Evolutionary conservation across 2,888 invertebrate genomes (phyloP), one percentile per base, ranked within the genome.

Genomic region (Tholera decimalis): DNA sequence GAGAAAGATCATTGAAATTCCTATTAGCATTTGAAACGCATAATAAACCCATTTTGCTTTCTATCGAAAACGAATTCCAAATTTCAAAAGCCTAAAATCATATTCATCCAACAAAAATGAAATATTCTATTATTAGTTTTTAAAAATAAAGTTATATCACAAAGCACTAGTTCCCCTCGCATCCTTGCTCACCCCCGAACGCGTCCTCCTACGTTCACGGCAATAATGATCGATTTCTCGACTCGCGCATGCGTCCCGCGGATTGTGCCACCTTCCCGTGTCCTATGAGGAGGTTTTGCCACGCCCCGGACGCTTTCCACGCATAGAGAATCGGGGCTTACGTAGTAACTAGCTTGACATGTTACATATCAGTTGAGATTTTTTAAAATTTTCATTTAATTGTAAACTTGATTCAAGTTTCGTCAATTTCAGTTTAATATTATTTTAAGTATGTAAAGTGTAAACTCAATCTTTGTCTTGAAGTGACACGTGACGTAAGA

Each of bases 221-320:
- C 9, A 47, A n/a, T 20, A 33, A n/a, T 54, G 58, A 76, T 76
- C 72, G 58, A 76, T 73, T 43, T 22, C 35, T 18, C 1, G 1
- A 7, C 41, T 22, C 43, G 56, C 70, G 37, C 73, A 61, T 69
- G 76, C 61, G 76, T 11, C 53, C 41, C 30, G 44, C 30, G 22
- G 37, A n/a, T 18, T 39, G n/a, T 11, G 18, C 26, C 30, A 5
- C 11, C 3, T 22, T 53, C 51, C 13, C 43, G 11, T 3, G 35
- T 5, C 15, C 35, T 35, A 15, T 35, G 15, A 15, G 15, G 35
- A 33, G 33, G 20, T 50, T 41, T 30, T 3, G 44, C 43, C 49
- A 18, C 57, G 50, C 71, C 56, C 30, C n/a, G 15, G 37, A 37
- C 22, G 54, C 46, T 57, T 8, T 2, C 35, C 59, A 55, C 39